Percentiles rank a stretch among this genome's conserved stretches.
phyloP scores from a whole-genome alignment of 2,113 vertebrate species.

The Varanus salvator region DNA sequence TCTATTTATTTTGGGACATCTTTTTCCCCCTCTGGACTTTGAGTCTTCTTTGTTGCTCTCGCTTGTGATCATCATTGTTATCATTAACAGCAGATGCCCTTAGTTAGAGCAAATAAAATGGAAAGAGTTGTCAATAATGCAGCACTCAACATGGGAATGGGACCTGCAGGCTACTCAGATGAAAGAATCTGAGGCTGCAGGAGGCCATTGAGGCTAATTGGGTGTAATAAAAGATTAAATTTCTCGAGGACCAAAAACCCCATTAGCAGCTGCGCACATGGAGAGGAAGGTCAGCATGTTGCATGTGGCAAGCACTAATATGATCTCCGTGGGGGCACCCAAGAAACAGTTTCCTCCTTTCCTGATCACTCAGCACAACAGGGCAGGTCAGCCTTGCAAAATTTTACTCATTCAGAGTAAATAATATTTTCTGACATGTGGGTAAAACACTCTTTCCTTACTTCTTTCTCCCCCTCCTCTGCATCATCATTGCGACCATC shows the following conservation, averaged over 20 bases:
- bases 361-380: neutral
- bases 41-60: slow-evolving; percentile 26
- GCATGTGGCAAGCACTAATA: slow-evolving; percentile 44
- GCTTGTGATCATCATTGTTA: slow-evolving; percentile 37
- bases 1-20: neutral
- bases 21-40: slow-evolving; percentile 22
- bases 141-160: slow-evolving; percentile 26
- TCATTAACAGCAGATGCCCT: slow-evolving; percentile 45
- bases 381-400: slow-evolving; percentile 38
- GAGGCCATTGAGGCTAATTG: slow-evolving; percentile 58
- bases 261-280: neutral
- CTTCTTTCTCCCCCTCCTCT: neutral
- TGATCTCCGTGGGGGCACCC: accelerated
- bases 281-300: slow-evolving; percentile 29
- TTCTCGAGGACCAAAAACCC: slow-evolving; percentile 45
- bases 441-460: accelerated
- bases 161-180: slow-evolving; percentile 17
- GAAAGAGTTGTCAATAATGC: slow-evolving; percentile 50
- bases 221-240: slow-evolving; percentile 59
- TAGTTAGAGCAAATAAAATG: slow-evolving; percentile 46
- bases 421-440: slow-evolving; percentile 25
- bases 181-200: slow-evolving; percentile 47
- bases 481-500: neutral
- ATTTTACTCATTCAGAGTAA: neutral
- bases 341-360: slow-evolving; percentile 31